Evolutionary conservation across 2,888 invertebrate genomes (phyloP).

Genomic region (Hoplodrina ambigua): DNA sequence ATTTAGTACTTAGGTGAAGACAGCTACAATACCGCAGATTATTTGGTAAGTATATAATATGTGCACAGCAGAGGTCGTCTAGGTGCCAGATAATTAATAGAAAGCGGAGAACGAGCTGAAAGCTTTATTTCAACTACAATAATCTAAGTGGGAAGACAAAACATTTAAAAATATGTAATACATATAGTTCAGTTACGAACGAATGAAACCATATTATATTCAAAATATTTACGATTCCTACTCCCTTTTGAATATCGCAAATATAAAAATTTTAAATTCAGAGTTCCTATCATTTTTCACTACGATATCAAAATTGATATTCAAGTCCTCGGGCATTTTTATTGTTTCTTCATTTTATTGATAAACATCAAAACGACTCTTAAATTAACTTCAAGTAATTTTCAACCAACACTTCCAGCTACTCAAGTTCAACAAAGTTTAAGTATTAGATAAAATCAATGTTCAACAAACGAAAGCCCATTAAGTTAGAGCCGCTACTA

Average conservation of each 20-base stretch:
- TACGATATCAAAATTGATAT: conserved; percentile 37
- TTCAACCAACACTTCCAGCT: conserved; percentile 26
- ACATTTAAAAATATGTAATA: not conserved
- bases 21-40: not conserved
- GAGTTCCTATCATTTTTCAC: conserved; percentile 22
- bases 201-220: not conserved
- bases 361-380: conserved; percentile 28
- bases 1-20: not conserved
- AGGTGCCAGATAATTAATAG: too few species aligned
- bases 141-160: not conserved
- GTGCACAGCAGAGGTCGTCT: too few species aligned
- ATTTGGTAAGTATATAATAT: not conserved
- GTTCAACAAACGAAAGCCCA: conserved; percentile 32
- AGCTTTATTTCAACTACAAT: too few species aligned
- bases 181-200: not conserved
- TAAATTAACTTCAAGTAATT: conserved; percentile 33
- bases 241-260: conserved; percentile 4
- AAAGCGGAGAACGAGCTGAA: too few species aligned
- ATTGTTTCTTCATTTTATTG: conserved; percentile 38
- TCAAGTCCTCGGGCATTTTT: conserved; percentile 20
- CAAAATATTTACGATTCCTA: conserved; percentile 13
- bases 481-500: conserved; percentile 20
- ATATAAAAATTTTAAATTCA: conserved; percentile 21
- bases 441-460: conserved; percentile 38
- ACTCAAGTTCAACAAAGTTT: conserved; percentile 27